Base-by-base conservation (phyloP, 2,113 vertebrate genomes). In the Neoarius graeffei region DNA sequence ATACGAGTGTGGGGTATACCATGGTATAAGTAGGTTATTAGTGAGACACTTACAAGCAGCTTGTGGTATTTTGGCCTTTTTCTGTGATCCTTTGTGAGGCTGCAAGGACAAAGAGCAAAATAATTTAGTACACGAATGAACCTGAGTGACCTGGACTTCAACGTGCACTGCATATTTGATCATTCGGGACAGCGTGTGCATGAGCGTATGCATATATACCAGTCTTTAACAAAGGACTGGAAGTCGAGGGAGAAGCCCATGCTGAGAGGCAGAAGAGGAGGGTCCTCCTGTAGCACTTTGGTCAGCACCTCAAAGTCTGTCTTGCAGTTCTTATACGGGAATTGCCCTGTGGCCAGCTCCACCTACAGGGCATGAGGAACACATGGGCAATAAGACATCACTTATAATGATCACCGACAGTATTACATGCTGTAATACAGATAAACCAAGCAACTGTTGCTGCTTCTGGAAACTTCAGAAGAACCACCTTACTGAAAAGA, bases 41-140 rank as follows among this genome's bases (percentile, higher is more conserved):
- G 8, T n/a, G 25, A 56, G 35, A 88, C 27, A 94, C 97, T 96
- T 93, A 98, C 98, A 93, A 98, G 96, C 93, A 99, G 95, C 94
- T 96, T 96, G 95, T 97, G 97, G 93, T 99, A 98, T 97, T 98
- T 99, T 97, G 98, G 98, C 97, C 98, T 96, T 97, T 98, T 99
- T 95, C 97, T 96, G 96, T 99, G 98, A 97, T 99, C 98, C 95
- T 99, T 99, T 96, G 97, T 99, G 95, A 99, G 97, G 95, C 98
- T 99, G 93, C 0, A 81, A 77, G 60, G 13, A 89, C 17, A 90
- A 3, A 86, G 5, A 81, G 57, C 64, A 66, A 56, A 74, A 52
- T 5, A 50, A 76, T 0, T 23, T 30, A 64, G 59, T 27, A 50
- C 25, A 7, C 6, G 30, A 35, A 59, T 30, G 4, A 7, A 59